Evolutionary conservation across 2,113 vertebrate genomes (phyloP).

Genomic region (Mormyrus iriodes): DNA sequence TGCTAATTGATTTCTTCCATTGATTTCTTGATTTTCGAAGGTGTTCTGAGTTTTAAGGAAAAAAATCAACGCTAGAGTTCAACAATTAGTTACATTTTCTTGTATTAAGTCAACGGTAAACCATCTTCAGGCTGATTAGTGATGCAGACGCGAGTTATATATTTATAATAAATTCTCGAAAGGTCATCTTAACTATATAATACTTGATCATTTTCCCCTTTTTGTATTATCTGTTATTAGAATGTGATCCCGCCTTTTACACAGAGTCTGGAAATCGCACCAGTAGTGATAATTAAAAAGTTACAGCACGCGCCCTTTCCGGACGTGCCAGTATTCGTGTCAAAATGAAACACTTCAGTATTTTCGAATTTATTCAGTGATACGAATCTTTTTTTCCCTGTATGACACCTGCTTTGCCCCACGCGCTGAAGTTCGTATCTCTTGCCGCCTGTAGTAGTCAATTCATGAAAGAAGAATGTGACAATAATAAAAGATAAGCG

Average conservation of each 20-base stretch:
- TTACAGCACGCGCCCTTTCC: neutral
- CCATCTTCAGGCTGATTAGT: neutral
- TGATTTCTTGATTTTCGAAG: too few species aligned
- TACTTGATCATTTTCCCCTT: neutral
- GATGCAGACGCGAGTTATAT: neutral
- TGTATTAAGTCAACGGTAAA: neutral
- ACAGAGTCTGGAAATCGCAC: neutral
- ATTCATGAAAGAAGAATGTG: conserved; percentile 25
- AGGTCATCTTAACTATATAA: neutral
- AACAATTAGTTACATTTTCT: neutral
- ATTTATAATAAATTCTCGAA: neutral
- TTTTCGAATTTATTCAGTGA: neutral
- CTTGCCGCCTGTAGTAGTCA: neutral
- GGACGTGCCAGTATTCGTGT: neutral
- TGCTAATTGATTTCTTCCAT: too few species aligned
- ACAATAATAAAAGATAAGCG: conserved; percentile 12
- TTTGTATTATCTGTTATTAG: neutral
- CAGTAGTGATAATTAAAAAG: neutral
- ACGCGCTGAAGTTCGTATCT: neutral
- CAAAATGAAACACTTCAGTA: neutral
- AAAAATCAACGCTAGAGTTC: neutral
- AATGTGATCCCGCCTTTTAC: neutral
- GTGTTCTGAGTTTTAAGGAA: too few species aligned
- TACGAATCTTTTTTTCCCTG: neutral
- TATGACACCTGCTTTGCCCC: neutral